A percentile compares a stretch with the other conserved stretches of the same genome.
Conservation (phyloP, 2,113 vertebrate genomes). For the Nerophis ophidion region DNA sequence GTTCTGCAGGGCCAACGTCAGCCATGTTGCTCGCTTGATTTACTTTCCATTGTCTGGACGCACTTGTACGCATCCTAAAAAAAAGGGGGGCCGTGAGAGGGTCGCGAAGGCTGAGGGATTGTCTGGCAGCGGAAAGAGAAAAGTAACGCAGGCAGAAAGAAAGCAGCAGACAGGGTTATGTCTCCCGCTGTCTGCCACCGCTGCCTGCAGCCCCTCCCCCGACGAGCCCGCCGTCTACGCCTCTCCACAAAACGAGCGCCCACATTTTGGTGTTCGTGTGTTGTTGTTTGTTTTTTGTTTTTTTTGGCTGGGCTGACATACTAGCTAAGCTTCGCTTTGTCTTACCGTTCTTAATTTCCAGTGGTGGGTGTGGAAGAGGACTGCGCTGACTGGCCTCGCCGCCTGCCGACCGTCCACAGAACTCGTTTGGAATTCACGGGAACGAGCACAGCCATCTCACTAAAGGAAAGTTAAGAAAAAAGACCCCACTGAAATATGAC, state of each 20-base stretch:
- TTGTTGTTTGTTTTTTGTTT: too few species aligned
- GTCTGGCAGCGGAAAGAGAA: constrained; percentile 2
- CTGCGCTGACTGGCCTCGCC: constrained; percentile 23
- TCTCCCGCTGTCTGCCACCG: constrained; percentile 28
- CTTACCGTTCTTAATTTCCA: constrained; percentile 41
- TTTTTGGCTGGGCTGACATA: constrained; percentile 28
- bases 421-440: constrained; percentile 47
- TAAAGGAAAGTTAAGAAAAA: constrained; percentile 2
- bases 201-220: constrained; percentile 49
- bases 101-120: neutral
- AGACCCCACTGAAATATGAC: fast-evolving
- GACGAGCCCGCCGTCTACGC: constrained; percentile 34
- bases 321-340: constrained; percentile 9
- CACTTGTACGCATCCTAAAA: constrained; percentile 34
- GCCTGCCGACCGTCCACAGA: constrained; percentile 46
- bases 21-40: constrained; percentile 77
- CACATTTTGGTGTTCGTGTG: constrained; percentile 5
- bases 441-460: constrained; percentile 52
- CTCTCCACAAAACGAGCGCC: constrained; percentile 46
- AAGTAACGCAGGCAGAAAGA: constrained; percentile 18
- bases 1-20: constrained; percentile 68
- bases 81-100: constrained; percentile 3
- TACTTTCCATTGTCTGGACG: constrained; percentile 48
- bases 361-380: constrained; percentile 14
- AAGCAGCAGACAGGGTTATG: constrained; percentile 24